Base-by-base conservation (phyloP, 2,888 invertebrate species). In the Oxytorus armatus region DNA sequence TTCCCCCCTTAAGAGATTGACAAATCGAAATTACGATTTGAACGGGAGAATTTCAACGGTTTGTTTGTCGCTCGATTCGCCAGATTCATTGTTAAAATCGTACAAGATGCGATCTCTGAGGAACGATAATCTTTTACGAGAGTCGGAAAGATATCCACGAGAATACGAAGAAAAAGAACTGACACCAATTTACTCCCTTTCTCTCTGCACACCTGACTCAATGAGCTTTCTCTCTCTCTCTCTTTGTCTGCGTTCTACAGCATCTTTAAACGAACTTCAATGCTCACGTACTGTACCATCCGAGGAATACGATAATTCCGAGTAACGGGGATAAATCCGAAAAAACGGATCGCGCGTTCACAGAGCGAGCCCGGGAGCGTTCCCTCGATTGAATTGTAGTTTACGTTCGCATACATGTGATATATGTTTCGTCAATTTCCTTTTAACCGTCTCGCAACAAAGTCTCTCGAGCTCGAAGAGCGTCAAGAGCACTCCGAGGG, bases 181-280 rank as follows among this genome's bases (percentile, higher is more conserved):
- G 73, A 53, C 65, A 55, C 68, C n/a, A 36, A 23, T 55, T 68
- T 23, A 23, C 39, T 68, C 68, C 68, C n/a, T 42, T 68, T 51
- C 68, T 68, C 68, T 68, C 55, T 21, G 14, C 39, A 18, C 21
- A n/a, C n/a, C n/a, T n/a, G n/a, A n/a, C n/a, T n/a, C n/a, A n/a
- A n/a, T n/a, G n/a, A n/a, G n/a, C n/a, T n/a, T n/a, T n/a, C n/a
- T n/a, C n/a, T n/a, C n/a, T n/a, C n/a, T n/a, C n/a, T n/a, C n/a
- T n/a, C n/a, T n/a, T n/a, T n/a, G n/a, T n/a, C n/a, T n/a, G n/a
- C n/a, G n/a, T n/a, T n/a, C n/a, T n/a, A n/a, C n/a, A n/a, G n/a
- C n/a, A n/a, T n/a, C n/a, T n/a, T n/a, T n/a, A n/a, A n/a, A n/a
- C n/a, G n/a, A n/a, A n/a, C n/a, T n/a, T n/a, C n/a, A n/a, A n/a